Percentiles rank a stretch among this genome's conserved stretches.
Conservation (phyloP, 2,113 vertebrate genomes). For the Corythaixoides concolor region DNA sequence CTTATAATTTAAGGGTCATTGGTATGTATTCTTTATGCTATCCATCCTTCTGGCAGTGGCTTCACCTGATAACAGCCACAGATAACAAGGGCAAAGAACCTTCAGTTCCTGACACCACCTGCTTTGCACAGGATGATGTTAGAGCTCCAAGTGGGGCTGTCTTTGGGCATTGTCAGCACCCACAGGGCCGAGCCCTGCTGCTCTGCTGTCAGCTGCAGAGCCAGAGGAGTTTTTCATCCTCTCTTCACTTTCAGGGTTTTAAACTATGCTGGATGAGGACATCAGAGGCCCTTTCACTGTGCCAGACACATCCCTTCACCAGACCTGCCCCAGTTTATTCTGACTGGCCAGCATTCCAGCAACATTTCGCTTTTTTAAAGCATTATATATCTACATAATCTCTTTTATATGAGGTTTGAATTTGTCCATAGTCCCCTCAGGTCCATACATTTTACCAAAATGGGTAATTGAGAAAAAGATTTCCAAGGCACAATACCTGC, state of each 20-base stretch:
- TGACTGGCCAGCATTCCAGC: background rate
- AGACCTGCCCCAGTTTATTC: background rate
- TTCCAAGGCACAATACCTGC: background rate
- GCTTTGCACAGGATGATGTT: background rate
- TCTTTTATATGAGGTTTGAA: background rate
- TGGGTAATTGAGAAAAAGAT: background rate
- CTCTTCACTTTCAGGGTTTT: background rate
- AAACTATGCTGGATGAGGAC: background rate
- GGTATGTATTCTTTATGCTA: background rate
- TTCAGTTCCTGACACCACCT: conserved; percentile 5
- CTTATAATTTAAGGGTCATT: conserved; percentile 19
- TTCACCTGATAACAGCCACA: conserved; percentile 22
- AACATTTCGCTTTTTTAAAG: background rate
- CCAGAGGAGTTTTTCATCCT: background rate
- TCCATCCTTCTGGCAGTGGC: background rate
- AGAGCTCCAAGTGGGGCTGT: background rate
- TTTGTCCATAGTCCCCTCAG: background rate
- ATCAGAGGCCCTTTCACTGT: background rate
- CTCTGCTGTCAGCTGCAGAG: background rate
- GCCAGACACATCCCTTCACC: background rate
- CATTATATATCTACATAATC: background rate
- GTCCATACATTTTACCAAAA: background rate
- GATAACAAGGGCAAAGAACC: background rate
- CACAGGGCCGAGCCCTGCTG: rapidly evolving
- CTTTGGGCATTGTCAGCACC: background rate